These are phyloP conservation scores for Axis porcinus DNA, from an alignment of 2,113 vertebrate species.

Conservation along the genomic window DNA sequence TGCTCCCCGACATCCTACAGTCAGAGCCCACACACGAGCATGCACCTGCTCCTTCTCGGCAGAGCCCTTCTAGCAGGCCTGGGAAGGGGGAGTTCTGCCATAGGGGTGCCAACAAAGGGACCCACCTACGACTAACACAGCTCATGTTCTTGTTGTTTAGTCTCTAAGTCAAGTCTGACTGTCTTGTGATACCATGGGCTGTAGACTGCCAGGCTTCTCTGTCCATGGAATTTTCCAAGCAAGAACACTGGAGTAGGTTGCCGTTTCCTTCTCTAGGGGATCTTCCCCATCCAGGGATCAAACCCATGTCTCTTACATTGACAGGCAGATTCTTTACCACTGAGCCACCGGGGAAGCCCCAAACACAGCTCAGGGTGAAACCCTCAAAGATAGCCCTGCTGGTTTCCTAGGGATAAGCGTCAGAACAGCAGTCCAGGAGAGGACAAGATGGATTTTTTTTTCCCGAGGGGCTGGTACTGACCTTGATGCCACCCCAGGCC, in stretches of 20 bases:
- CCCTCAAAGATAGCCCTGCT: neutral
- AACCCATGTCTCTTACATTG: neutral
- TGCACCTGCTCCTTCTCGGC: neutral
- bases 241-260: neutral
- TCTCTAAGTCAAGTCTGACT: neutral
- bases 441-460: neutral
- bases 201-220: neutral
- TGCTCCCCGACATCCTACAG: neutral
- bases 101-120: neutral
- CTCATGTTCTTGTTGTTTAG: neutral
- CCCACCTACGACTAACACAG: neutral
- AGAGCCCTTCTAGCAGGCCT: neutral
- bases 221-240: neutral
- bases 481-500: slow-evolving; percentile 96
- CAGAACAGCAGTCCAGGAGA: neutral
- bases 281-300: neutral
- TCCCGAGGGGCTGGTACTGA: slow-evolving; percentile 59
- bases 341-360: neutral
- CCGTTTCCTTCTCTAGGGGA: neutral
- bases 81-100: neutral
- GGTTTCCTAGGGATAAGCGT: neutral
- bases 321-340: neutral
- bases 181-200: neutral
- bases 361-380: neutral
- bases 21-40: neutral